Conservation (phyloP, 1,140 invertebrate species). For the Ceratina australensis region DNA sequence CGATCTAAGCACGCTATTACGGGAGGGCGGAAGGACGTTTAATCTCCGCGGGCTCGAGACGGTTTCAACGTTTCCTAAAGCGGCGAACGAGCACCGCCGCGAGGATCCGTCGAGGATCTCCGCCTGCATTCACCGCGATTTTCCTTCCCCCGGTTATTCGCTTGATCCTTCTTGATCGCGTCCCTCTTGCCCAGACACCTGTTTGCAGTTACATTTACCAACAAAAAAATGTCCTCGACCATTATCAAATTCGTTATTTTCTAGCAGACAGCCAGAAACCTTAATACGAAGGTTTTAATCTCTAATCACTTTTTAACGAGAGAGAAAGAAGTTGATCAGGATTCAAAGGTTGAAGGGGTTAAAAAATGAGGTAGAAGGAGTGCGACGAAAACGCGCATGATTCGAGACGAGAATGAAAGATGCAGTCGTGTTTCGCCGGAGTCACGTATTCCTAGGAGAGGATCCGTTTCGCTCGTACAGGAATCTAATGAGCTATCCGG, state of each 20-base stretch:
- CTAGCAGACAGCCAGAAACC: too few relatives aligned
- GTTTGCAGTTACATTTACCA: constrained; percentile 14
- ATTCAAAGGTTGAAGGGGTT: background rate
- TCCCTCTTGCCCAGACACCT: constrained; percentile 13
- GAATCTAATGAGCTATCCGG: constrained; percentile 22
- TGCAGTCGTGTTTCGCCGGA: background rate
- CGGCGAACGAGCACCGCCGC: background rate
- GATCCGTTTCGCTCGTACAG: constrained; percentile 1
- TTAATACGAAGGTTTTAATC: too few relatives aligned
- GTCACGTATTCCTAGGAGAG: constrained; percentile 2
- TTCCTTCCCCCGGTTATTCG: background rate
- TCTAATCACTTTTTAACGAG: background rate
- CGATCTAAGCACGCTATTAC: constrained; percentile 59
- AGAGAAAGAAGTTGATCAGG: background rate
- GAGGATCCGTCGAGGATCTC: constrained; percentile 26
- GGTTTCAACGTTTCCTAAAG: constrained; percentile 46
- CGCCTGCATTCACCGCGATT: constrained; percentile 24
- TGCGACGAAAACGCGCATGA: background rate
- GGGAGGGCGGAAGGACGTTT: constrained; percentile 56
- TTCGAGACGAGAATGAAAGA: background rate
- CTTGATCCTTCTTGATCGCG: constrained; percentile 20
- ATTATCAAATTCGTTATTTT: background rate
- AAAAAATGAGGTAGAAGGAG: background rate
- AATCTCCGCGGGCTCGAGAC: constrained; percentile 47
- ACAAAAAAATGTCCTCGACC: background rate